phyloP scores from a whole-genome alignment of 2,888 invertebrate species.

The Tenodera sinensis region DNA sequence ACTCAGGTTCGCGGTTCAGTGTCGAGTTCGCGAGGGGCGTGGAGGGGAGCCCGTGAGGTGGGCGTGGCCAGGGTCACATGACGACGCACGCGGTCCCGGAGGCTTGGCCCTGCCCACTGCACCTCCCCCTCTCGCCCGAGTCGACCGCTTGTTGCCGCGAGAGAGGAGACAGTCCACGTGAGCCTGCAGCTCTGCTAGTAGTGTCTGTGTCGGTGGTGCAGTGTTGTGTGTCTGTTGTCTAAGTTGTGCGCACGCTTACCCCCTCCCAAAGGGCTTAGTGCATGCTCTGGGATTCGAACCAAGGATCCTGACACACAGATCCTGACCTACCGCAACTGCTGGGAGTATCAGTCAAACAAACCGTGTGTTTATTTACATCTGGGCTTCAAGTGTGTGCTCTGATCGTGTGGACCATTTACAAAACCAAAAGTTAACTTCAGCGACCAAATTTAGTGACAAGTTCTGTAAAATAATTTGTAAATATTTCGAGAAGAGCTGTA shows the following conservation, averaged over 20 bases:
- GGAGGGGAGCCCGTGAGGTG: background rate
- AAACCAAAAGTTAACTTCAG: too few relatives aligned
- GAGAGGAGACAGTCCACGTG: slow-evolving; percentile 38
- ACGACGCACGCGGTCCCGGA: background rate
- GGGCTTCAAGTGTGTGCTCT: too few relatives aligned
- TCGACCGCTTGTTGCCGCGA: slow-evolving; percentile 14
- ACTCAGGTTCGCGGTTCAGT: background rate
- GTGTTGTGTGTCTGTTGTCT: too few relatives aligned
- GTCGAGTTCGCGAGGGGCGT: background rate
- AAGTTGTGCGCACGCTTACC: background rate
- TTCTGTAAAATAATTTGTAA: too few relatives aligned
- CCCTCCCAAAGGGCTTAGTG: background rate
- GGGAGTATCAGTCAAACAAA: background rate
- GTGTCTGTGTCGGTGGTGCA: slow-evolving; percentile 38
- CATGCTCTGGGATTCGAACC: background rate
- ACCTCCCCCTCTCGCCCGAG: slow-evolving; percentile 39
- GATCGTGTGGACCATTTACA: too few relatives aligned
- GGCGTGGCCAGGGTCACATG: background rate
- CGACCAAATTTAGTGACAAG: too few relatives aligned
- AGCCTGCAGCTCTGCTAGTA: slow-evolving; percentile 35
- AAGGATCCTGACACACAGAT: background rate
- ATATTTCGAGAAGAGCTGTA: too few relatives aligned
- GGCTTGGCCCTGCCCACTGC: slow-evolving; percentile 36
- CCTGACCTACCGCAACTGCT: too few relatives aligned
- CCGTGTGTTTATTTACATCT: background rate